Conservation (phyloP, 2,113 vertebrate species). For the Thunnus thynnus region DNA sequence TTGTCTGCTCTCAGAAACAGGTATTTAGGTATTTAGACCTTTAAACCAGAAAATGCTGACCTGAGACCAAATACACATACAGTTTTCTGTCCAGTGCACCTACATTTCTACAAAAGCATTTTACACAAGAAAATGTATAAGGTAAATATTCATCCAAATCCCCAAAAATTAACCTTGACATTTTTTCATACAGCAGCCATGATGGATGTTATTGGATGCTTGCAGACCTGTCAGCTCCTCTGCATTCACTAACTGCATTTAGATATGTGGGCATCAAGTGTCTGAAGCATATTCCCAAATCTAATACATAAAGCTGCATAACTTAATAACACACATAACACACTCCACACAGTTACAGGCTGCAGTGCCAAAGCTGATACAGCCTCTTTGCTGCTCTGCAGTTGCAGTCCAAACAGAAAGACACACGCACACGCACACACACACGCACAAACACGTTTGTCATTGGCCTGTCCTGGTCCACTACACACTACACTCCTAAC, state of each 20-base stretch:
- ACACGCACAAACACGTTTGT: slow-evolving; percentile 32
- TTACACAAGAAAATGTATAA: not conserved
- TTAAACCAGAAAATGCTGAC: slow-evolving; percentile 1
- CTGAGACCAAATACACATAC: not conserved
- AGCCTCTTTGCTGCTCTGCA: slow-evolving; percentile 36
- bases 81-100: not conserved
- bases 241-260: not conserved
- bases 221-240: slow-evolving; percentile 6
- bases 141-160: not conserved
- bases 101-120: not conserved
- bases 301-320: slow-evolving; percentile 47
- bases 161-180: not conserved
- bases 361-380: slow-evolving; percentile 32
- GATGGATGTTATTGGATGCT: not conserved
- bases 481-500: slow-evolving; percentile 11
- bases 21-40: not conserved
- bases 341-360: slow-evolving; percentile 19
- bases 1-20: not conserved
- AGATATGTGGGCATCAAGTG: not conserved
- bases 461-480: slow-evolving; percentile 68
- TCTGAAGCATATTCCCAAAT: slow-evolving; percentile 5
- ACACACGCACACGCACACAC: not conserved
- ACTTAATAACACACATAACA: slow-evolving; percentile 2
- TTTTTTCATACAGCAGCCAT: slow-evolving; percentile 11
- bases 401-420: slow-evolving; percentile 25